phyloP scores from a whole-genome alignment of 2,113 vertebrate genomes.

The Phyllostomus discolor region DNA sequence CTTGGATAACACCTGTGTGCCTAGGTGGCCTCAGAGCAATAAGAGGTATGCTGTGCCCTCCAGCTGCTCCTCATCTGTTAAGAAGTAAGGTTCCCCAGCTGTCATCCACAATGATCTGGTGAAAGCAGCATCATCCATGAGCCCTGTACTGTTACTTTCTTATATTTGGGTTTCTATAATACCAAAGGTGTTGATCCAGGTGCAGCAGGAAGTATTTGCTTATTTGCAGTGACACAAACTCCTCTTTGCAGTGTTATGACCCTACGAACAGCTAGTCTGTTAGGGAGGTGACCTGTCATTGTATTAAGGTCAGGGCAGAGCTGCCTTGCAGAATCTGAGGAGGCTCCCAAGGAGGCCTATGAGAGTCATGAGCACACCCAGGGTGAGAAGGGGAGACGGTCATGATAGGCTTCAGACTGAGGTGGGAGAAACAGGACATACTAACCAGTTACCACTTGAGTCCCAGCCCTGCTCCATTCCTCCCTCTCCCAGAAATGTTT shows the following conservation, averaged over 20 bases:
- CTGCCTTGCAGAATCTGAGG: no score
- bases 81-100: not conserved
- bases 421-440: not conserved
- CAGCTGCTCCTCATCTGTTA: fast-evolving
- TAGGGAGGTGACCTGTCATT: not conserved
- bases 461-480: not conserved
- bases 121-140: no score
- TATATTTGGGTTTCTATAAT: not conserved
- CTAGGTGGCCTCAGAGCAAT: not conserved
- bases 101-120: not conserved
- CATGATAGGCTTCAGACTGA: not conserved
- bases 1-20: not conserved
- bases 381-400: not conserved
- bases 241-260: not conserved
- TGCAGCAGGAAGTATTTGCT: not conserved
- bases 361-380: fast-evolving
- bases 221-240: not conserved
- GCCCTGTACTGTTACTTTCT: not conserved
- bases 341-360: fast-evolving
- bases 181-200: not conserved
- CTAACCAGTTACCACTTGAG: not conserved
- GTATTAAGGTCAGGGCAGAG: not conserved
- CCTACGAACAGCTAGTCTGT: not conserved
- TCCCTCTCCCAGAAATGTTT: not conserved
- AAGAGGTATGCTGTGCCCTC: not conserved